These are phyloP conservation scores for Endotricha flammealis DNA, from an alignment of 2,888 invertebrate species.

Conservation along the genomic window DNA sequence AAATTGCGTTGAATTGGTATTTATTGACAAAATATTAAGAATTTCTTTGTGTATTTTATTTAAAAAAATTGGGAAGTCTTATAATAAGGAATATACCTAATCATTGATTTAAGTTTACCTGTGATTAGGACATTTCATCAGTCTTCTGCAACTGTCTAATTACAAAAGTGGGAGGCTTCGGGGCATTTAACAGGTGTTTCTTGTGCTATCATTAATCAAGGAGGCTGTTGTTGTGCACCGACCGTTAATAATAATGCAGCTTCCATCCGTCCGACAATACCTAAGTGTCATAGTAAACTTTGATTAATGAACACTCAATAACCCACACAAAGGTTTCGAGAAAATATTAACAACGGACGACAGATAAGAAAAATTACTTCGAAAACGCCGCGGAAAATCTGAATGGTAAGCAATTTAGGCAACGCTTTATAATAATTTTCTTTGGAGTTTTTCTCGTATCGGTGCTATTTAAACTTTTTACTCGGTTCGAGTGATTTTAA, in stretches of 20 bases:
- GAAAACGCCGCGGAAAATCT: constrained; percentile 9
- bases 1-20: too few species aligned
- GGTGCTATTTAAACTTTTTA: too few species aligned
- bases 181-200: constrained; percentile 21
- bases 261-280: constrained; percentile 40
- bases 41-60: too few species aligned
- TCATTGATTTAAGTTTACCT: too few species aligned
- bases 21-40: too few species aligned
- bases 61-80: too few species aligned
- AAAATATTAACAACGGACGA: constrained; percentile 24
- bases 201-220: constrained; percentile 37
- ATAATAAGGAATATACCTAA: too few species aligned
- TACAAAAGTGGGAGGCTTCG: neutral
- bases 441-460: too few species aligned
- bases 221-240: constrained; percentile 25
- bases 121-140: too few species aligned
- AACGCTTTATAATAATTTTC: too few species aligned
- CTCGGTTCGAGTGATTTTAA: too few species aligned
- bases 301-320: constrained; percentile 49
- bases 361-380: constrained; percentile 14
- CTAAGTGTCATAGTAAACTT: constrained; percentile 39
- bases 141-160: too few species aligned
- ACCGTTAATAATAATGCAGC: constrained; percentile 40
- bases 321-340: constrained; percentile 23
- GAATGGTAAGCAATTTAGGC: constrained; percentile 11